These are phyloP conservation scores for Microcebus tavaratra DNA, from an alignment of 2,113 vertebrate species.

Conservation along the genomic window DNA sequence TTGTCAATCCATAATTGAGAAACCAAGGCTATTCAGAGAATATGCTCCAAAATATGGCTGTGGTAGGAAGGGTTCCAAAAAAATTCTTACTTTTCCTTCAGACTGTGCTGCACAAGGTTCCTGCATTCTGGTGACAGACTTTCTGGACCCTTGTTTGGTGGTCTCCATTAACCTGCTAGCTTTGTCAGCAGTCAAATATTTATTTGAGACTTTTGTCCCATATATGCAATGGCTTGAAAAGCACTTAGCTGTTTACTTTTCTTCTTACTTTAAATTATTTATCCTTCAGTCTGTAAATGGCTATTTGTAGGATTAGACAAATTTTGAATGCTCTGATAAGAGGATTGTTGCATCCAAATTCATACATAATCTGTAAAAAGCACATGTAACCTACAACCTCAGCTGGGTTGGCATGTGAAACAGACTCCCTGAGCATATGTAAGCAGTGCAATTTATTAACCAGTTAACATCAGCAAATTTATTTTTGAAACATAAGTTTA, in stretches of 20 bases:
- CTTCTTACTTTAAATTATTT: constrained; percentile 68
- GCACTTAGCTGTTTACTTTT: constrained; percentile 64
- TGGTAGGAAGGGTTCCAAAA: background rate
- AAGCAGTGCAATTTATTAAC: constrained; percentile 66
- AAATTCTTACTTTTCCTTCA: background rate
- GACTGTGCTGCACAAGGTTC: background rate
- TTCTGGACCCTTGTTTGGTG: background rate
- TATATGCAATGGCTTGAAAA: constrained; percentile 61
- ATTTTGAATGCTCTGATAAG: constrained; percentile 69
- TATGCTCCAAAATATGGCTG: background rate
- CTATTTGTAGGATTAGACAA: constrained; percentile 66
- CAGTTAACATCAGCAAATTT: constrained; percentile 55
- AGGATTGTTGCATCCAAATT: constrained; percentile 67
- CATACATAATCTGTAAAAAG: constrained; percentile 54
- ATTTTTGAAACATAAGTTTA: constrained; percentile 48
- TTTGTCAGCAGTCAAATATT: constrained; percentile 54
- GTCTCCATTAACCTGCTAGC: background rate
- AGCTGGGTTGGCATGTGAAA: background rate
- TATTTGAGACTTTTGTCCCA: constrained; percentile 33
- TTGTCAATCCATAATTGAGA: background rate
- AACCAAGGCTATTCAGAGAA: background rate
- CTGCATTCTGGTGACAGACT: background rate
- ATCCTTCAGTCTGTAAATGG: constrained; percentile 65
- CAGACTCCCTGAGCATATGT: constrained; percentile 35
- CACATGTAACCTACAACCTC: constrained; percentile 60